Evolutionary conservation across 1,140 invertebrate species (phyloP).

Genomic region (Magallana angulata): DNA sequence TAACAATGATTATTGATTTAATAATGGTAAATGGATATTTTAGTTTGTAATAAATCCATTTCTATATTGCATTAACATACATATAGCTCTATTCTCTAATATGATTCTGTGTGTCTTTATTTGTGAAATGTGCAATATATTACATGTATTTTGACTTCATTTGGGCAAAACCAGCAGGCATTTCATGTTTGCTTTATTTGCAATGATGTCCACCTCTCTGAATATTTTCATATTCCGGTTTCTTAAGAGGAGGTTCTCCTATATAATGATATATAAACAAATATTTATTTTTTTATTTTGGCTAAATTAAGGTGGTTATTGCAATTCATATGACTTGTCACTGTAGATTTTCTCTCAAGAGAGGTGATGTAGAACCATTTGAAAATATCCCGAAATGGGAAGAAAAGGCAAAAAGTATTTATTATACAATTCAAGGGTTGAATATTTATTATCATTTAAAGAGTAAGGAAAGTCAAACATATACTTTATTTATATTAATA

Average conservation of each 20-base stretch:
- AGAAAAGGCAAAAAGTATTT: slow-evolving; percentile 20
- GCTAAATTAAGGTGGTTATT: slow-evolving; percentile 1
- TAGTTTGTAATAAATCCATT: slow-evolving; percentile 7
- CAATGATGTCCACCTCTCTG: too few species aligned
- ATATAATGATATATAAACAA: too few species aligned
- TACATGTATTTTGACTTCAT: not conserved
- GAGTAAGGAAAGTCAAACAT: too few species aligned
- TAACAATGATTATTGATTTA: not conserved
- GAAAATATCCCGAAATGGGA: slow-evolving; percentile 5
- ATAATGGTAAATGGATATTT: slow-evolving; percentile 19
- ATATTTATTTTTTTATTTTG: too few species aligned
- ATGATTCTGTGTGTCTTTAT: not conserved
- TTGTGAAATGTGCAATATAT: too few species aligned
- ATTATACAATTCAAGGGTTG: not conserved
- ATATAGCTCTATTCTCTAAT: not conserved
- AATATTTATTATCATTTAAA: not conserved
- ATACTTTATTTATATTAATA: too few species aligned
- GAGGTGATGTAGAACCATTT: slow-evolving; percentile 13
- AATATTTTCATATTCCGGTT: too few species aligned
- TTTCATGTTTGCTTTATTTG: not conserved
- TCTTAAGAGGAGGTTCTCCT: too few species aligned
- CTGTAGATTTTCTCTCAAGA: slow-evolving; percentile 20
- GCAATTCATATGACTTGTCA: slow-evolving; percentile 19
- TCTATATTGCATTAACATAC: slow-evolving; percentile 2
- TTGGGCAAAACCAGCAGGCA: slow-evolving; percentile 13